phyloP scores from a whole-genome alignment of 2,797 vertebrate species.

The Sebastes oblongus region DNA sequence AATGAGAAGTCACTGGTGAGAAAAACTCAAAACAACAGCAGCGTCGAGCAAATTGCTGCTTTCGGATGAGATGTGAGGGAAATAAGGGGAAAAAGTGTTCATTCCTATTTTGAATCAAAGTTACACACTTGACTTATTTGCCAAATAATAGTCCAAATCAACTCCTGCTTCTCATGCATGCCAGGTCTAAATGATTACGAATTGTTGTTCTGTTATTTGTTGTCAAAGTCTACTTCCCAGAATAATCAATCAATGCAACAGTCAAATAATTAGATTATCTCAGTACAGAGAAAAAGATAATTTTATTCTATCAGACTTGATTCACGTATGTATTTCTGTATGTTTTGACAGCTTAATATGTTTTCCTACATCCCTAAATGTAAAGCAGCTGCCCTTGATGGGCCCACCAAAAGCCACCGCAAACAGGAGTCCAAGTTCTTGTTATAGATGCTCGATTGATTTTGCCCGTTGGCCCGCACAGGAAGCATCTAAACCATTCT shows the following conservation, averaged over 20 bases:
- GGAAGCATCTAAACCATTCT: constrained; percentile 1
- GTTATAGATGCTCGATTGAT: constrained; percentile 35
- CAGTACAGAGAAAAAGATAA: background rate
- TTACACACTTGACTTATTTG: constrained; percentile 6
- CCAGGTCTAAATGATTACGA: background rate
- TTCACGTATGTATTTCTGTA: background rate
- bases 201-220: background rate
- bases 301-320: background rate
- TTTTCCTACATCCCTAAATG: background rate
- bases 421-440: constrained; percentile 23
- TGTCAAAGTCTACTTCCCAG: background rate
- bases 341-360: background rate
- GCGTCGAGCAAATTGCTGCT: constrained; percentile 4
- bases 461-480: constrained; percentile 33
- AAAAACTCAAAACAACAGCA: background rate
- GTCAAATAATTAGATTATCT: background rate
- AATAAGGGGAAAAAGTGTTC: background rate
- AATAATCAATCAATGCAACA: background rate
- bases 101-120: background rate
- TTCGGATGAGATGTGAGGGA: constrained; percentile 13
- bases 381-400: background rate
- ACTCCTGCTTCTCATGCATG: background rate
- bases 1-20: constrained; percentile 13
- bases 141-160: background rate
- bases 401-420: background rate